A percentile compares a stretch with the other conserved stretches of the same genome.
Evolutionary conservation across 2,113 vertebrate species (phyloP).

Genomic region (Callionymus lyra): DNA sequence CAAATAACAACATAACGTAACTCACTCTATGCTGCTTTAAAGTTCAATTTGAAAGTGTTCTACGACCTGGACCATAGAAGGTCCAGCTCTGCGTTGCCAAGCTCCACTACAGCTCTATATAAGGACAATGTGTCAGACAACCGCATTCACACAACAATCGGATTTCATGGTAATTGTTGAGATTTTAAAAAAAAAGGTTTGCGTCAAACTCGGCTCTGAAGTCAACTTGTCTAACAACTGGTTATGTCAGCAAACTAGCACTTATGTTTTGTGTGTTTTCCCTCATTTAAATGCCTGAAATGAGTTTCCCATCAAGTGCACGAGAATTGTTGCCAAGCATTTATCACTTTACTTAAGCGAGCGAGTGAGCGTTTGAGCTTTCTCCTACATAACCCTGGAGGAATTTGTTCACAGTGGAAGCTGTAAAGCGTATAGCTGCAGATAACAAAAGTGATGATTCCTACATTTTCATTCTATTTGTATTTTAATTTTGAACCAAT

Average conservation of each 20-base stretch:
- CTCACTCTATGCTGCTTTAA: too few species aligned
- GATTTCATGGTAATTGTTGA: too few species aligned
- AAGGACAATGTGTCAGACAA: too few species aligned
- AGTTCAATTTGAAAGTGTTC: too few species aligned
- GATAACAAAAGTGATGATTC: conserved; percentile 69
- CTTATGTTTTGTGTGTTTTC: conserved; percentile 13
- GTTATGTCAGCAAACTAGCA: background rate
- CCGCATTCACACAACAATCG: too few species aligned
- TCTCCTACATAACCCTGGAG: conserved; percentile 49
- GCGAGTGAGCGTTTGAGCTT: conserved; percentile 38
- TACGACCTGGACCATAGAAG: too few species aligned
- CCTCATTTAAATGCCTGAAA: conserved; percentile 19
- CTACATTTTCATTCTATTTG: conserved; percentile 61
- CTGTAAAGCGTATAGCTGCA: conserved; percentile 35
- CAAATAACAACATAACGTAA: too few species aligned
- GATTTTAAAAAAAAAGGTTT: too few species aligned
- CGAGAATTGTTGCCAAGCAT: conserved; percentile 23
- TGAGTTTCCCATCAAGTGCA: conserved; percentile 21
- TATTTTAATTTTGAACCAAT: conserved; percentile 62
- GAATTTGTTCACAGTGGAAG: conserved; percentile 56
- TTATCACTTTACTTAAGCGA: conserved; percentile 42
- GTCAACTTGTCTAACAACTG: conserved; percentile 8
- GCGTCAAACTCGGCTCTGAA: conserved; percentile 6
- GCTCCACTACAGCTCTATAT: too few species aligned
- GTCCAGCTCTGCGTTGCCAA: too few species aligned